These are phyloP conservation scores for Leptopilina boulardi DNA, from an alignment of 1,140 invertebrate species.

Conservation along the genomic window DNA sequence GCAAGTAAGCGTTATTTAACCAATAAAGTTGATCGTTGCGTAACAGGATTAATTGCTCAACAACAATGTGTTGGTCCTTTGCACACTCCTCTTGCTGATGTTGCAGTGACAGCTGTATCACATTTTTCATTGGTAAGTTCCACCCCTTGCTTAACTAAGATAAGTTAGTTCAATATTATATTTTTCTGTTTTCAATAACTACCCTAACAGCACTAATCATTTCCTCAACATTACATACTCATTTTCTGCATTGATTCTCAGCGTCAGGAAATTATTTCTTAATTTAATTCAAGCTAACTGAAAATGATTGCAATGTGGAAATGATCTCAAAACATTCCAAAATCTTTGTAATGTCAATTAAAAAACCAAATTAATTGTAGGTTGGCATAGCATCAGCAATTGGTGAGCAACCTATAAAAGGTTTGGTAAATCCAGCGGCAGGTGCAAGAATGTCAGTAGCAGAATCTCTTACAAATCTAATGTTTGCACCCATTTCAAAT, in stretches of 20 bases:
- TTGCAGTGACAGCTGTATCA: constrained; percentile 93
- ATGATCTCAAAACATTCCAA: no score
- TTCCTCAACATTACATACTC: no score
- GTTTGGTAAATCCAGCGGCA: constrained; percentile 85
- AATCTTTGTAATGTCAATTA: not conserved
- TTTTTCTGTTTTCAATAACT: no score
- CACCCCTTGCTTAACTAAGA: no score
- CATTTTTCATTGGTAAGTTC: constrained; percentile 80
- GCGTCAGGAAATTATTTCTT: no score
- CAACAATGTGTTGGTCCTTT: constrained; percentile 98
- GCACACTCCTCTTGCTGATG: constrained; percentile 96
- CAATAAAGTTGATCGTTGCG: constrained; percentile 96
- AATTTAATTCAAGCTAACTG: no score
- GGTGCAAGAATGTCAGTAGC: constrained; percentile 96
- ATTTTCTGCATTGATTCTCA: no score
- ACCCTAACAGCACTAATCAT: no score
- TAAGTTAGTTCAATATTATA: not conserved
- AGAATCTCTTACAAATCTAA: constrained; percentile 96
- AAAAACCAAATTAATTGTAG: constrained; percentile 66
- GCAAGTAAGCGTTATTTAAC: constrained; percentile 97
- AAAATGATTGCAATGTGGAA: no score
- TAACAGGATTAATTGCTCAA: constrained; percentile 96
- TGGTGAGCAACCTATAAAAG: constrained; percentile 98
- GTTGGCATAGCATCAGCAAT: constrained; percentile 94
- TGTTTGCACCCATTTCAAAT: constrained; percentile 91